Evolutionary conservation across 2,113 vertebrate species (phyloP).

Genomic region (Pao palembangensis): DNA sequence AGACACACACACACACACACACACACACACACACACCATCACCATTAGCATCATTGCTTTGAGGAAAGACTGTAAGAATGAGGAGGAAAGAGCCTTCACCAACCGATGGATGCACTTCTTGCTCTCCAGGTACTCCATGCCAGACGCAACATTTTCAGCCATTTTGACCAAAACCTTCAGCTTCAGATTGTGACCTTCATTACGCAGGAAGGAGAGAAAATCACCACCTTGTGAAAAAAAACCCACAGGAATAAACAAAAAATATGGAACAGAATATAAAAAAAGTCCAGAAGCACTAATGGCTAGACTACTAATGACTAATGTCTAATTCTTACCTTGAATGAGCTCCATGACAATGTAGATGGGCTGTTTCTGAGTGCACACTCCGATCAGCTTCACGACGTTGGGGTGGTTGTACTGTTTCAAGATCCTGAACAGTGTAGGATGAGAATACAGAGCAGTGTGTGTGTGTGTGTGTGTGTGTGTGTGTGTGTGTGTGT

Average conservation of each 20-base stretch:
- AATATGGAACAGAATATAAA: not conserved
- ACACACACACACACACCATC: not conserved
- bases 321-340: slow-evolving; percentile 76
- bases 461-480: not conserved
- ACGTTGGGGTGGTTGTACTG: slow-evolving; percentile 96
- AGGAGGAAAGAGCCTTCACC: slow-evolving; percentile 8
- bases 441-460: not conserved
- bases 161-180: slow-evolving; percentile 84
- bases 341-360: slow-evolving; percentile 98
- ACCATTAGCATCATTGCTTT: not conserved
- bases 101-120: slow-evolving; percentile 97
- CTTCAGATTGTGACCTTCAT: slow-evolving; percentile 73
- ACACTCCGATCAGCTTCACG: slow-evolving; percentile 91
- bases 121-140: slow-evolving; percentile 94
- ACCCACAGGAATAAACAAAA: not conserved
- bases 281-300: not conserved
- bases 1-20: too few species aligned
- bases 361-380: slow-evolving; percentile 95
- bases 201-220: slow-evolving; percentile 89
- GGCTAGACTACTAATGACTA: too few species aligned
- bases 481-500: slow-evolving; percentile 10
- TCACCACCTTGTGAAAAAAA: slow-evolving; percentile 82
- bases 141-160: slow-evolving; percentile 84
- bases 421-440: slow-evolving; percentile 85
- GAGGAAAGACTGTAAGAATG: not conserved